A percentile compares a stretch with the other conserved stretches of the same genome.
These are phyloP conservation scores for Prolemur simus DNA, from an alignment of 2,113 vertebrate species.

Conservation along the genomic window DNA sequence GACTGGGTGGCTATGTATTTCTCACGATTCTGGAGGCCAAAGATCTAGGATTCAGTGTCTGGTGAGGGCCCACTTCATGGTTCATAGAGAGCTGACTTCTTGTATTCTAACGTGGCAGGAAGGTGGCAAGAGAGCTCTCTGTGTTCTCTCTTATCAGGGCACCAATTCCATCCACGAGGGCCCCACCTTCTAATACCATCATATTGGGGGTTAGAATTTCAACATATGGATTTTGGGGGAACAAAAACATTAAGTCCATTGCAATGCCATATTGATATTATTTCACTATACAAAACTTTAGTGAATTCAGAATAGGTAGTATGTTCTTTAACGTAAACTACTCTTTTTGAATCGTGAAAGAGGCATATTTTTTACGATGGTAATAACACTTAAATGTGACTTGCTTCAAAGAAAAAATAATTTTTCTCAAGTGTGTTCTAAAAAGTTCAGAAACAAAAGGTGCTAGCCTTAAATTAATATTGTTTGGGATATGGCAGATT, in stretches of 20 bases:
- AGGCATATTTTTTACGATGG: not conserved
- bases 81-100: not conserved
- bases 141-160: not conserved
- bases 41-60: not conserved
- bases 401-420: not conserved
- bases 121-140: not conserved
- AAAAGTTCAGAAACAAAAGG: not conserved
- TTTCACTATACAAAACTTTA: not conserved
- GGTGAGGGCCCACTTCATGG: not conserved
- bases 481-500: not conserved
- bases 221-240: not conserved
- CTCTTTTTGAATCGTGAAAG: not conserved
- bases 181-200: not conserved
- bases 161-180: too few species aligned
- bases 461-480: not conserved
- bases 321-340: not conserved
- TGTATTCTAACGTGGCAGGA: not conserved
- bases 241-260: not conserved
- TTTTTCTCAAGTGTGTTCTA: not conserved
- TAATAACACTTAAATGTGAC: not conserved
- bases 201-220: not conserved
- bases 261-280: too few species aligned
- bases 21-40: not conserved
- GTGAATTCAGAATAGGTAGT: not conserved
- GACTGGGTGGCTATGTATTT: fast-evolving